Percentiles rank a stretch among this genome's conserved stretches.
phyloP scores from a whole-genome alignment of 2,113 vertebrate genomes.

The Aptenodytes patagonicus region DNA sequence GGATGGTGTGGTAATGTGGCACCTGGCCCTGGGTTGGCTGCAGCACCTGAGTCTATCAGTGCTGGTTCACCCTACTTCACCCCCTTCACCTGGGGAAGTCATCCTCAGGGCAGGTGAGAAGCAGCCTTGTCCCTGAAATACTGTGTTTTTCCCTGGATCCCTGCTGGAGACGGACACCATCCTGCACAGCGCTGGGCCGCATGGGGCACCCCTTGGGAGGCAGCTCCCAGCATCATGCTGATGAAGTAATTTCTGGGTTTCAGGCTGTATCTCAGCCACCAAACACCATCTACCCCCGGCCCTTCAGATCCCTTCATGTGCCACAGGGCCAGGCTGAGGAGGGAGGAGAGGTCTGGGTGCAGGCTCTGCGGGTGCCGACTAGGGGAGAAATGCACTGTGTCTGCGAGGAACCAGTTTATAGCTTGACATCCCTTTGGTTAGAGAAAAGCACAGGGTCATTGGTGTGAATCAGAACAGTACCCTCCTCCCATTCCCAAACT shows the following conservation, averaged over 20 bases:
- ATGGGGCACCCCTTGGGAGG: background rate
- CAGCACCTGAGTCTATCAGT: background rate
- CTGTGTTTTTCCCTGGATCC: rapidly evolving
- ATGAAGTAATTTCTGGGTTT: background rate
- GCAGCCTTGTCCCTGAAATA: background rate
- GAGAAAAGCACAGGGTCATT: background rate
- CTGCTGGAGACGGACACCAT: background rate
- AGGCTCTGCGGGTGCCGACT: background rate
- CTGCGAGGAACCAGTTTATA: background rate
- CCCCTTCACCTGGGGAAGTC: background rate
- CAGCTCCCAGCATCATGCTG: background rate
- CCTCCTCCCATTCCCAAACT: background rate
- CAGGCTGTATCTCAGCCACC: background rate
- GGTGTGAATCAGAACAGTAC: rapidly evolving
- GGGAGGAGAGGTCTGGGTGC: background rate
- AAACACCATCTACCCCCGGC: background rate
- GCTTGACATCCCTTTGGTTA: background rate
- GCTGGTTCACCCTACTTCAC: background rate
- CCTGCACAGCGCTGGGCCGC: background rate
- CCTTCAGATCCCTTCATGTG: rapidly evolving
- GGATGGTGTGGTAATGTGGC: background rate
- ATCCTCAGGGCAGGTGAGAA: background rate
- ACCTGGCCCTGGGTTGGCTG: background rate
- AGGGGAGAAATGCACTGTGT: rapidly evolving
- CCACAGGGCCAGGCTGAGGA: background rate